Base-by-base conservation (phyloP, 2,888 invertebrate species). In the Vandiemenella viatica region DNA sequence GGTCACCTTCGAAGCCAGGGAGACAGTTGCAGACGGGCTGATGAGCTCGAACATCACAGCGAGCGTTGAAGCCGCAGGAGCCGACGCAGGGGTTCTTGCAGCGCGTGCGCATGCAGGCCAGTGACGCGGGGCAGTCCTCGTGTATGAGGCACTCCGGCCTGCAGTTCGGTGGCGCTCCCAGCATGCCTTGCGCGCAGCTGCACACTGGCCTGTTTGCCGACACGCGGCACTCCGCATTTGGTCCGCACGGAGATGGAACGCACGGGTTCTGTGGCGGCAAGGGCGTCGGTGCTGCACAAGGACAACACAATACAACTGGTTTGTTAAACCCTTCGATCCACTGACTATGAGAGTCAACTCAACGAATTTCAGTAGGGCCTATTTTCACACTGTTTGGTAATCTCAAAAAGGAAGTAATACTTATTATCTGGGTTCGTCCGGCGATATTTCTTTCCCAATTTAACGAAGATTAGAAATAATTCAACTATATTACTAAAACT, bases 81-180 rank as follows among this genome's bases (percentile, higher is more conserved):
- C 83, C 83, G 5, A 74, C 67, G 59, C 86, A 87, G 0, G 86
- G 85, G 63, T 86, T 80, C 53, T 76, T 70, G 60, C 88, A 88
- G 56, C 77, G 80, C 55, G 76, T 75, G 50, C 69, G 67, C 13
- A 80, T 69, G 61, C 87, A 88, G 17, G 84, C 79, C 19, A 83
- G 71, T 53, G 79, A 74, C 17, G 77, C 74, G 1, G 83, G 82
- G 60, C 87, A 87, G 59, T 86, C 85, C 62, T 82, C 79, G 61
- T 84, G 79, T 58, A 84, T 82, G 43, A 80, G 69, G 62, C 86
- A 86, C 63, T 84, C 82, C 0, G 83, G 84, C 45, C 84, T 74
- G 58, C 85, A 85, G 52, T 80, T 73, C 0, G 83, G 84, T n/a
- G 84, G 83, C 1, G 80, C 79, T 4, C 84, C 85, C n/a, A 81